A percentile compares a stretch with the other conserved stretches of the same genome.
phyloP scores from a whole-genome alignment of 1,140 invertebrate genomes.

The Berghia stephanieae region DNA sequence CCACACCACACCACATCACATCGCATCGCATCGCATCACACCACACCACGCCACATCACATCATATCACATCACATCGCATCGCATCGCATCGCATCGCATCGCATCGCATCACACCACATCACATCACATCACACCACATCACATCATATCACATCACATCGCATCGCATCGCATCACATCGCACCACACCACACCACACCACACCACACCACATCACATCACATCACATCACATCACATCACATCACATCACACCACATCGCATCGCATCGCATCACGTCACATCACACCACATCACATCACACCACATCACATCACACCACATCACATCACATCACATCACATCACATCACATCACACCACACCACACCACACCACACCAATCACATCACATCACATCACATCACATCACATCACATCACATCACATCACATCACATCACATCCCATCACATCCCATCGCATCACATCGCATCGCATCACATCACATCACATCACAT shows the following conservation, averaged over 20 bases:
- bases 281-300: background rate
- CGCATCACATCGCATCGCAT: no score
- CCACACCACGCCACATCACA: conserved; percentile 11
- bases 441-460: no score
- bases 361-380: background rate
- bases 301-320: background rate
- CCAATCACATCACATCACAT: conserved; percentile 2
- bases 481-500: no score
- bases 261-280: background rate
- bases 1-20: conserved; percentile 23
- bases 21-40: background rate
- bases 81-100: background rate
- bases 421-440: no score
- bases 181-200: background rate
- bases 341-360: conserved; percentile 12
- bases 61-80: conserved; percentile 14
- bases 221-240: conserved; percentile 11
- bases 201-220: background rate
- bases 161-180: conserved; percentile 10
- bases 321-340: conserved; percentile 1
- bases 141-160: conserved; percentile 29
- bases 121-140: conserved; percentile 31
- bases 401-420: conserved; percentile 8
- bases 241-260: conserved; percentile 12
- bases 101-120: conserved; percentile 5